phyloP scores from a whole-genome alignment of 2,888 invertebrate genomes.

The Spicauda simplicius region DNA sequence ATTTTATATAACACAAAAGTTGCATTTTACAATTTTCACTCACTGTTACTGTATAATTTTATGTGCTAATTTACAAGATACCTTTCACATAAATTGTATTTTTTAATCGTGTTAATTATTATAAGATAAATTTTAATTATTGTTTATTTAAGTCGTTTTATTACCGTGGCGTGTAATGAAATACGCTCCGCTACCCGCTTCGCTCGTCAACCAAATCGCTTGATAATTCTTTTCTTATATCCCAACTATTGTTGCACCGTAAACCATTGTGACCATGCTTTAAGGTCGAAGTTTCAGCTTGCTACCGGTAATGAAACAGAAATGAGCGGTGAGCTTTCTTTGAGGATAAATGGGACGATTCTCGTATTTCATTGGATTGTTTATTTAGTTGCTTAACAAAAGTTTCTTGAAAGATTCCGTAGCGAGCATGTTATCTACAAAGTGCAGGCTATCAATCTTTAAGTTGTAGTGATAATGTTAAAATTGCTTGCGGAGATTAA shows the following conservation, averaged over 20 bases:
- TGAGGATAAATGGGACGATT: conserved; percentile 11
- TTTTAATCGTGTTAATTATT: no score
- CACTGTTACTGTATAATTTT: no score
- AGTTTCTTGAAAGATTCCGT: background rate
- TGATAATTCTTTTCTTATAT: conserved; percentile 9
- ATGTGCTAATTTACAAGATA: no score
- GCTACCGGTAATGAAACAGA: conserved; percentile 33
- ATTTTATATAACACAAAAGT: no score
- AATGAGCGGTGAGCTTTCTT: conserved; percentile 29
- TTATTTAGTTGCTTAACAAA: conserved; percentile 11
- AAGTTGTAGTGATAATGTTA: no score
- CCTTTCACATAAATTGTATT: no score
- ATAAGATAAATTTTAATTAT: no score
- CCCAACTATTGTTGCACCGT: conserved; percentile 1
- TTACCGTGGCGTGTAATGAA: no score
- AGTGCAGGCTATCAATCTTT: background rate
- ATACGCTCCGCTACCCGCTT: background rate
- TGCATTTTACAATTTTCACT: no score
- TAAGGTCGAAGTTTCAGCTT: conserved; percentile 12
- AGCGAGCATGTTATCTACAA: no score
- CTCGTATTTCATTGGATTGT: conserved; percentile 15
- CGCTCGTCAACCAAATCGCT: conserved; percentile 2
- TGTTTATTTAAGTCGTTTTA: no score
- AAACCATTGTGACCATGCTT: conserved; percentile 12
- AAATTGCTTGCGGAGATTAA: no score